These are phyloP conservation scores for Antedon mediterranea DNA, from an alignment of 53 echinoderm and acorn worm genomes.

Conservation along the genomic window DNA sequence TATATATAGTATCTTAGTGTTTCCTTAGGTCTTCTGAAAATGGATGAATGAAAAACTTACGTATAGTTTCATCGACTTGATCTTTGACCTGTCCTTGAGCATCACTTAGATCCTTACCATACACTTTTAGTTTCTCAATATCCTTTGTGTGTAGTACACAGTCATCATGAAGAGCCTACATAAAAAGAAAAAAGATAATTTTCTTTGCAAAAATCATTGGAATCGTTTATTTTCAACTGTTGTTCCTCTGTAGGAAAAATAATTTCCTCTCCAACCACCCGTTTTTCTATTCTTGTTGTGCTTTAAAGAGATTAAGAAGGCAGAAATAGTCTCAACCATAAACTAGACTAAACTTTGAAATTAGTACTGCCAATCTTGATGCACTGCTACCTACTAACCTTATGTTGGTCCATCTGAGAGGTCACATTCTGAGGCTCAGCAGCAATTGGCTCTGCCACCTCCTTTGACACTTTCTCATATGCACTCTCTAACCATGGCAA, in stretches of 20 bases:
- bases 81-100: conserved; percentile 80
- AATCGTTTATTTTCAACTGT: no score
- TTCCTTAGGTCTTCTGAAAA: not conserved
- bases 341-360: no score
- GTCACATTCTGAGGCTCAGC: conserved; percentile 73
- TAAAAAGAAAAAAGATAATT: not conserved
- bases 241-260: no score
- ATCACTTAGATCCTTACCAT: conserved; percentile 75
- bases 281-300: no score
- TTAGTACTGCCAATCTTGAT: not conserved
- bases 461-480: conserved; percentile 49
- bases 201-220: no score
- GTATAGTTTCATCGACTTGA: conserved; percentile 53
- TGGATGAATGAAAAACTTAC: conserved; percentile 47
- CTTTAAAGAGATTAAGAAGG: no score
- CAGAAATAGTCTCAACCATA: no score
- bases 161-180: conserved; percentile 70
- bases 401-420: conserved; percentile 72
- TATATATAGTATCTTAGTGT: not conserved
- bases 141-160: conserved; percentile 89
- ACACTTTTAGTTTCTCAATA: conserved; percentile 82
- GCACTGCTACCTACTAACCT: conserved; percentile 20
- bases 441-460: conserved; percentile 80
- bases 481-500: conserved; percentile 83
- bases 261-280: no score